Percentiles rank a stretch among this genome's conserved stretches.
These are phyloP conservation scores for Octodon degus DNA, from an alignment of 2,113 vertebrate species.

Conservation along the genomic window DNA sequence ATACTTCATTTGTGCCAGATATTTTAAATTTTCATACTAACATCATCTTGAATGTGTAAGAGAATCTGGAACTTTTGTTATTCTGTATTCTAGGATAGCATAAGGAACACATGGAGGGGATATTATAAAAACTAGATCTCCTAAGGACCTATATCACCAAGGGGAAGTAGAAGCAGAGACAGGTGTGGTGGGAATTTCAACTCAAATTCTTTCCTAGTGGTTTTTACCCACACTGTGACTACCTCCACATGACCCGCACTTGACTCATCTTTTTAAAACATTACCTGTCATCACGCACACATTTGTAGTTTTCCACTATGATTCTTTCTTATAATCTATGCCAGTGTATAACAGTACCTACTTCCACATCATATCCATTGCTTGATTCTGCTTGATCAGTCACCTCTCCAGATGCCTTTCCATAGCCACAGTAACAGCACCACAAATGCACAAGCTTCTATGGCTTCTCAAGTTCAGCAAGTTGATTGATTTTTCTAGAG, in stretches of 20 bases:
- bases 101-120: not conserved
- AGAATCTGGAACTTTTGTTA: constrained; percentile 1
- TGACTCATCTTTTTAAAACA: not conserved
- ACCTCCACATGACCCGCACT: not conserved
- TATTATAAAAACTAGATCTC: not conserved
- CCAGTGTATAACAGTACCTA: not conserved
- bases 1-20: constrained; percentile 28
- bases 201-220: not conserved
- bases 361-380: not conserved
- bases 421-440: not conserved
- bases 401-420: not conserved
- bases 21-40: not conserved
- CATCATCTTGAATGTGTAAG: not conserved
- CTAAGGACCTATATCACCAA: not conserved
- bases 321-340: not conserved
- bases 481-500: not conserved
- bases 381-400: not conserved
- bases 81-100: not conserved
- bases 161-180: not conserved
- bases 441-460: not conserved
- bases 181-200: not conserved
- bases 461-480: constrained; percentile 12
- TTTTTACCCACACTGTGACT: not conserved
- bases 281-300: not conserved
- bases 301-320: not conserved